Conservation (phyloP, 2,888 invertebrate genomes). For the Achlya flavicornis region DNA sequence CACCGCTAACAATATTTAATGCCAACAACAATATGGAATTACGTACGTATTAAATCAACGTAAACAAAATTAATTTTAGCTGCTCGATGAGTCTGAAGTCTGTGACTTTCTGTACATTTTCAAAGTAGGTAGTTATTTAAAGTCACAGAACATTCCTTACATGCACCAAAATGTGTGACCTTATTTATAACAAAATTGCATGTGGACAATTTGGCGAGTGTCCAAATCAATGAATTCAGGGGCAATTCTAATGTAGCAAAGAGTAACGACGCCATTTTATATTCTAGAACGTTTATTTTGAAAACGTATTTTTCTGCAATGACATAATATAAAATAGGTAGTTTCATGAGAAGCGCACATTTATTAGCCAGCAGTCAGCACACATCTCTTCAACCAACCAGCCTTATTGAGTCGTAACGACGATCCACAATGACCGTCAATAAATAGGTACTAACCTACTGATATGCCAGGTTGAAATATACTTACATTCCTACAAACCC, state of each 20-base stretch:
- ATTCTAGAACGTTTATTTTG: background rate
- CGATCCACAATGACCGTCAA: constrained; percentile 29
- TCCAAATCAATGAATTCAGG: constrained; percentile 52
- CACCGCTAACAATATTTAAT: too few relatives aligned
- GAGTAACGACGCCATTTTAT: constrained; percentile 1
- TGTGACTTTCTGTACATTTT: too few relatives aligned
- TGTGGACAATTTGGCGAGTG: constrained; percentile 64
- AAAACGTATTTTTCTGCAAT: background rate
- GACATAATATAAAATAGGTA: constrained; percentile 3
- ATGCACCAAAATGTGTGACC: constrained; percentile 45
- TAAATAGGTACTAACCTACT: constrained; percentile 28
- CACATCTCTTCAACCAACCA: constrained; percentile 22
- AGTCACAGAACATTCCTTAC: constrained; percentile 35
- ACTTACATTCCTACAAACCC: constrained; percentile 7
- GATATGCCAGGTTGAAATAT: constrained; percentile 8
- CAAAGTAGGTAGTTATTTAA: constrained; percentile 22
- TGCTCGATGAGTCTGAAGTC: too few relatives aligned
- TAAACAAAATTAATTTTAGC: too few relatives aligned
- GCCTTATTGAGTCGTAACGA: constrained; percentile 33
- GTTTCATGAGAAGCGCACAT: constrained; percentile 24
- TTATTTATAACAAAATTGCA: constrained; percentile 30
- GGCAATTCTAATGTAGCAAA: constrained; percentile 1
- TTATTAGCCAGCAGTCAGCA: constrained; percentile 30
- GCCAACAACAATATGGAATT: too few relatives aligned
- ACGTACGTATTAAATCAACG: too few relatives aligned